Conservation (phyloP, 2,113 vertebrate genomes). For the Myotis brandtii region DNA sequence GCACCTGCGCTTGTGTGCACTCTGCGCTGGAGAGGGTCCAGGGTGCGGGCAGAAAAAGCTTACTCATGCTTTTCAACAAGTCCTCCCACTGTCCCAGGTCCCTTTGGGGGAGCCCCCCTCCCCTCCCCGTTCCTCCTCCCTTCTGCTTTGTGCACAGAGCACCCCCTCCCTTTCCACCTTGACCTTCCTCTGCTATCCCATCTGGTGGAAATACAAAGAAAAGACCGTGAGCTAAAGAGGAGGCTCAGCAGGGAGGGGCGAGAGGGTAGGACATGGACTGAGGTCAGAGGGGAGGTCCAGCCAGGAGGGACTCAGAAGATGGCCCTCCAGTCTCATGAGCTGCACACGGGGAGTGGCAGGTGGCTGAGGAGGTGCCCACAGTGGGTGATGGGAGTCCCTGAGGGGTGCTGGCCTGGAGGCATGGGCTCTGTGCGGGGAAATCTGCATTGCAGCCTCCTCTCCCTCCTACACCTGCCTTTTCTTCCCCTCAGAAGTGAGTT, state of each 20-base stretch:
- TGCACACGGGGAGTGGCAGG: neutral
- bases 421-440: rapidly evolving
- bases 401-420: neutral
- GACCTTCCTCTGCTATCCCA: neutral
- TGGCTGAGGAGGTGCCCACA: neutral
- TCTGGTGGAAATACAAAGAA: neutral
- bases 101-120: neutral
- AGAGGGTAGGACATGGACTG: neutral
- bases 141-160: neutral
- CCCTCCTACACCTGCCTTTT: neutral
- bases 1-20: neutral
- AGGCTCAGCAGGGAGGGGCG: neutral
- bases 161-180: neutral
- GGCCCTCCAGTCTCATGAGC: neutral
- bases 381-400: neutral
- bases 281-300: neutral
- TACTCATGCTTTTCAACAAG: neutral
- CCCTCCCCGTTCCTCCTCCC: neutral
- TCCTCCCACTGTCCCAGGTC: neutral
- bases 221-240: neutral
- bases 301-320: neutral
- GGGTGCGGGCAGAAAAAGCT: neutral
- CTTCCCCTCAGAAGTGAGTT: neutral
- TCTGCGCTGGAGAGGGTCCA: neutral
- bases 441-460: neutral